Base-by-base conservation (phyloP, 2,113 vertebrate species). In the Vulpes ferrilata region DNA sequence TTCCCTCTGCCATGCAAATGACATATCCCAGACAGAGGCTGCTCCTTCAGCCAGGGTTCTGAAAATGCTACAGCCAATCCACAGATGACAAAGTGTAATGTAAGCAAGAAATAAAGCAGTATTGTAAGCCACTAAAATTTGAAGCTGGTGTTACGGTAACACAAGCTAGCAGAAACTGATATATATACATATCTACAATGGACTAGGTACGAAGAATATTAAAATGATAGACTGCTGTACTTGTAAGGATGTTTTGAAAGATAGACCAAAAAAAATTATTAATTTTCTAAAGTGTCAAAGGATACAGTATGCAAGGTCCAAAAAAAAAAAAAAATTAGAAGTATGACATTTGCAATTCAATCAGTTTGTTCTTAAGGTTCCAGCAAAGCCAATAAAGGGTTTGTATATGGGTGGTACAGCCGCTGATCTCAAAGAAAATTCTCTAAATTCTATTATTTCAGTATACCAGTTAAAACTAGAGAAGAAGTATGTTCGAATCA, bases 361-460 rank as follows among this genome's bases (percentile, higher is more conserved):
- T 43, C 15, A 95, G 19, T 85, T 67, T 82, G 43, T 11, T 90
- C 62, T 85, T 65, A 16, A 91, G 60, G 53, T 83, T 95, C 85
- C 51, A 92, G 48, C n/a, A 96, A 95, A 95, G 53, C 82, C 90
- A 92, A 83, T 7, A 64, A 0, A 95, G 67, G 27, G 25, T 62
- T 86, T 96, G 20, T 27, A 59, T 20, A 90, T 25, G 57, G 32
- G 88, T 79, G 25, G 15, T 67, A 2, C 1, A 55, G n/a, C 20
- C 74, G 84, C 9, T 22, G 16, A 90, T 65, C n/a, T 65, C 89
- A 90, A 95, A 84, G 22, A 27, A 92, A 95, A 90, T 53, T 57
- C 35, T 93, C 64, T 95, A 78, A 30, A 81, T 64, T 73, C 80
- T 74, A 90, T 78, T 94, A 80, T 85, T 94, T 96, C 32, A 86